Conservation (phyloP, 2,113 vertebrate species). For the Sapayoa aenigma region DNA sequence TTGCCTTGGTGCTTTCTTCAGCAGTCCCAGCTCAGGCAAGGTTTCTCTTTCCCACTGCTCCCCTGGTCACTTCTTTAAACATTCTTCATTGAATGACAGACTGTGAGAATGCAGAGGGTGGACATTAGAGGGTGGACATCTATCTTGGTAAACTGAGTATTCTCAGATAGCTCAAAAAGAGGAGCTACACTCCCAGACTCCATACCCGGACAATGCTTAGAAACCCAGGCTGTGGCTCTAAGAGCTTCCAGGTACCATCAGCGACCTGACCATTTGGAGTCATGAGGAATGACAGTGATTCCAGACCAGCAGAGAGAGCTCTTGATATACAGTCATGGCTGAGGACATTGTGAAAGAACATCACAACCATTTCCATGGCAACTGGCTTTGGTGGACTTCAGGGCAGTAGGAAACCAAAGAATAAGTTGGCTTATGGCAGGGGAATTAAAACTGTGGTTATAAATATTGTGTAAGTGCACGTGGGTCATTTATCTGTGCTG, state of each 20-base stretch:
- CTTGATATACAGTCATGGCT: neutral
- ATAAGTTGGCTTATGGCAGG: constrained; percentile 12
- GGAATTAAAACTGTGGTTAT: neutral
- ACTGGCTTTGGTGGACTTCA: constrained; percentile 46
- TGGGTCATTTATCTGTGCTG: neutral
- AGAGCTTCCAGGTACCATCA: neutral
- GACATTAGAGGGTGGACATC: too few relatives aligned
- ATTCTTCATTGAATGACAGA: neutral
- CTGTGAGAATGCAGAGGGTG: neutral
- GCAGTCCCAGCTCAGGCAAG: neutral
- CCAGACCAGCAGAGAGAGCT: constrained; percentile 63
- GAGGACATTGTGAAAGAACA: constrained; percentile 10
- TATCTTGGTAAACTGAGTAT: neutral
- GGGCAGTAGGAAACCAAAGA: constrained; percentile 11
- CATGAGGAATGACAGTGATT: neutral
- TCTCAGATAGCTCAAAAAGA: neutral
- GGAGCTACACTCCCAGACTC: neutral
- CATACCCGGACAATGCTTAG: neutral
- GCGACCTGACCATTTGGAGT: neutral
- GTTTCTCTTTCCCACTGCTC: neutral
- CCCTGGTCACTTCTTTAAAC: neutral
- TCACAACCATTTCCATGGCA: constrained; percentile 53
- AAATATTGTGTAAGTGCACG: neutral
- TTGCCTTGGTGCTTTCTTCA: neutral
- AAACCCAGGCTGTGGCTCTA: neutral